phyloP scores from a whole-genome alignment of 2,888 invertebrate species.

The Auanema sp. region DNA sequence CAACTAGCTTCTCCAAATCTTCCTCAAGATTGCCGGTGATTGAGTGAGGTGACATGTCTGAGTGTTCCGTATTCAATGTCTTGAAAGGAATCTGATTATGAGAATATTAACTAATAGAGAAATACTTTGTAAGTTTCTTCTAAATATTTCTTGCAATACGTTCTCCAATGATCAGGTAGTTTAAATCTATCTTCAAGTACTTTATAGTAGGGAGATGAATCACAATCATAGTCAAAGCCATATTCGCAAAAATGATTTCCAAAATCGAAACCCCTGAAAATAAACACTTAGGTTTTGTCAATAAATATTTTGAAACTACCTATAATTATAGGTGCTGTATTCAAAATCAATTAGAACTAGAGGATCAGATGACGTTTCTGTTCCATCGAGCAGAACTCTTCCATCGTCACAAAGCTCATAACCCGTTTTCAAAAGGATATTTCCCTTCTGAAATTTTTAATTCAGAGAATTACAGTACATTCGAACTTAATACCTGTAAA shows the following conservation, averaged over 20 bases:
- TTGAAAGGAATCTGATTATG: constrained; percentile 22
- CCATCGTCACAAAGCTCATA: constrained; percentile 37
- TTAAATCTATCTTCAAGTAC: constrained; percentile 41
- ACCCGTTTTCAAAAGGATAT: constrained; percentile 40
- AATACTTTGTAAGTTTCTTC: constrained; percentile 41
- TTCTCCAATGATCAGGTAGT: constrained; percentile 31
- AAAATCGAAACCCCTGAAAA: constrained; percentile 46
- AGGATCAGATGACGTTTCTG: constrained; percentile 26
- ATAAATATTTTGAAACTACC: constrained; percentile 20
- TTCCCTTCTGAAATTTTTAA: constrained; percentile 35
- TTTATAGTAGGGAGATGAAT: constrained; percentile 37
- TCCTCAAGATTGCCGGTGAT: constrained; percentile 35
- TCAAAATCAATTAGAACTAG: constrained; percentile 47
- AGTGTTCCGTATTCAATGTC: constrained; percentile 34
- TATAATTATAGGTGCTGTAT: constrained; percentile 47
- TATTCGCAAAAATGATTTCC: constrained; percentile 51
- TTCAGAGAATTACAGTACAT: not conserved
- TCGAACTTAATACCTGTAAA: constrained; percentile 51
- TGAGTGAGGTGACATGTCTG: constrained; percentile 43
- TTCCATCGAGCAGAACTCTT: constrained; percentile 11
- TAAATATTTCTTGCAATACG: constrained; percentile 40
- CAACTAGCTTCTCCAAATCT: constrained; percentile 34
- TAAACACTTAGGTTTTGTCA: not conserved
- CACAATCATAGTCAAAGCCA: constrained; percentile 40
- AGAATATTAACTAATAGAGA: too few species aligned